Percentiles rank a stretch among this genome's conserved stretches.
phyloP scores from a whole-genome alignment of 2,797 vertebrate species.

The Crenichthys baileyi region DNA sequence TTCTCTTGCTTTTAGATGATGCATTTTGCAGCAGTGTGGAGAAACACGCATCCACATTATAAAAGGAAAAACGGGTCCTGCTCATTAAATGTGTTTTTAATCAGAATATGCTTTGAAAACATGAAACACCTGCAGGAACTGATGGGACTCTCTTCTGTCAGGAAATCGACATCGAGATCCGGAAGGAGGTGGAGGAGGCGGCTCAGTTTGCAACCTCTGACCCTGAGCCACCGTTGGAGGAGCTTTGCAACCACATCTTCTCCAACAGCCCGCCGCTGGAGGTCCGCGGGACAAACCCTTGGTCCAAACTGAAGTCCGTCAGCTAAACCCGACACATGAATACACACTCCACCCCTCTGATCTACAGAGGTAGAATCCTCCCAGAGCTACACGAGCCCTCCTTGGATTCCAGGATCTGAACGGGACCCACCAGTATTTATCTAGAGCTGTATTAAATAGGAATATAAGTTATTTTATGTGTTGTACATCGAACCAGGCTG shows the following conservation, averaged over 20 bases:
- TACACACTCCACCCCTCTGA: rapidly evolving
- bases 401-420: conserved; percentile 25
- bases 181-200: conserved; percentile 88
- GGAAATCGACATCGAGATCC: conserved; percentile 85
- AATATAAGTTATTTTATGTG: background rate
- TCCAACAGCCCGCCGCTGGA: conserved; percentile 76
- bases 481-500: background rate
- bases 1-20: background rate
- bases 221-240: conserved; percentile 85
- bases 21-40: background rate
- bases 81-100: background rate
- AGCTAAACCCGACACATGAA: conserved; percentile 65
- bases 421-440: conserved; percentile 40
- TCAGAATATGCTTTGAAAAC: too few relatives aligned
- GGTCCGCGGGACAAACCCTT: conserved; percentile 88
- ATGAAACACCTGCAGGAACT: background rate
- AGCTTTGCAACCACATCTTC: conserved; percentile 85
- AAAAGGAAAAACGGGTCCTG: too few relatives aligned
- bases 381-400: background rate
- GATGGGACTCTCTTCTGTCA: conserved; percentile 43
- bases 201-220: conserved; percentile 87
- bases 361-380: background rate
- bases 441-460: conserved; percentile 29
- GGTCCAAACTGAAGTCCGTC: conserved; percentile 87
- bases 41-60: too few relatives aligned